These are phyloP conservation scores for Gymnocephalus cernua DNA, from an alignment of 2,113 vertebrate genomes.

Conservation along the genomic window DNA sequence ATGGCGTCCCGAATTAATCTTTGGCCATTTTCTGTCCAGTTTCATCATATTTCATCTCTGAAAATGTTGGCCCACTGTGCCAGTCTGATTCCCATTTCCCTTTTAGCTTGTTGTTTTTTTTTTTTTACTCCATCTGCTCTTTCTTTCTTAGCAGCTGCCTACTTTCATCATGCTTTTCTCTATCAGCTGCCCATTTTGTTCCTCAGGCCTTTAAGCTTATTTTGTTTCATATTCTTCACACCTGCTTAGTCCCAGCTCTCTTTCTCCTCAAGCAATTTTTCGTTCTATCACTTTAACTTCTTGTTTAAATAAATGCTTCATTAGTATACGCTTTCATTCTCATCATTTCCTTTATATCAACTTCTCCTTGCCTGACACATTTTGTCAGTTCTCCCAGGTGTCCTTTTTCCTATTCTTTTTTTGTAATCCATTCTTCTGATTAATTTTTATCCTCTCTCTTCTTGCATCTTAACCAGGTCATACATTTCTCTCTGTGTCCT, in stretches of 20 bases:
- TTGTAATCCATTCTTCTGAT: not conserved
- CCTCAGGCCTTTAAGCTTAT: slow-evolving; percentile 48
- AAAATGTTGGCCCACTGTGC: slow-evolving; percentile 31
- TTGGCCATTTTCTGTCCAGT: not conserved
- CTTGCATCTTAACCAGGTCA: not conserved
- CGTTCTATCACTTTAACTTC: slow-evolving; percentile 45
- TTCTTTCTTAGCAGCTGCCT: slow-evolving; percentile 44
- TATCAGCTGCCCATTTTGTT: slow-evolving; percentile 45
- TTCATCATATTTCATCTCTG: slow-evolving; percentile 37
- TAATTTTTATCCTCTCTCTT: slow-evolving; percentile 12
- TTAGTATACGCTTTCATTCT: slow-evolving; percentile 41
- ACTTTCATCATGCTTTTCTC: slow-evolving; percentile 51
- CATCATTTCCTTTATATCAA: slow-evolving; percentile 20
- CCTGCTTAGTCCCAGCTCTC: slow-evolving; percentile 40
- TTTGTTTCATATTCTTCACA: slow-evolving; percentile 57
- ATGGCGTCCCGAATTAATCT: slow-evolving; percentile 8
- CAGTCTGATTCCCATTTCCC: slow-evolving; percentile 50
- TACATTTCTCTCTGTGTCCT: not conserved
- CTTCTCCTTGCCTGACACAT: not conserved
- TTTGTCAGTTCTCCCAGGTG: slow-evolving; percentile 24
- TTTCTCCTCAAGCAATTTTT: slow-evolving; percentile 40
- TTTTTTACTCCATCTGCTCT: slow-evolving; percentile 17
- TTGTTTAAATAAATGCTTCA: slow-evolving; percentile 40
- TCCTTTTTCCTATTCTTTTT: slow-evolving; percentile 3
- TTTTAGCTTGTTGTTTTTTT: slow-evolving; percentile 21